Percentiles rank a stretch among this genome's conserved stretches.
phyloP scores from a whole-genome alignment of 2,113 vertebrate species.

The Chaetorhynchus papuensis region DNA sequence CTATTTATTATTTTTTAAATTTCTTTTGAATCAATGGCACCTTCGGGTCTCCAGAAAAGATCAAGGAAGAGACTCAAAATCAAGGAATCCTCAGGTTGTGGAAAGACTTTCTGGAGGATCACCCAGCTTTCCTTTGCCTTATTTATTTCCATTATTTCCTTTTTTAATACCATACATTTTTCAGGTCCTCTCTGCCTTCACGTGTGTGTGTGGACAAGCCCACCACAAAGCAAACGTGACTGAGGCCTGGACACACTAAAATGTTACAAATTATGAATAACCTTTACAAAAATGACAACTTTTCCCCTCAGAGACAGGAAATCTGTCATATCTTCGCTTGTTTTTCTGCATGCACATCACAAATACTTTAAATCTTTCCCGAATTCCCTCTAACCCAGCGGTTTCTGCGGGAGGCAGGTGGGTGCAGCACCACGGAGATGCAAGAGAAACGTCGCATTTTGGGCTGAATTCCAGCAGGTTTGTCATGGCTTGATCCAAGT shows the following conservation, averaged over 20 bases:
- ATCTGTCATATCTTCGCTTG: background rate
- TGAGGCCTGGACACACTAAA: background rate
- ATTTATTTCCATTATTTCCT: background rate
- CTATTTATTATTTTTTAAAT: background rate
- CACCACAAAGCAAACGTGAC: too few relatives aligned
- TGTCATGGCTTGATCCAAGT: background rate
- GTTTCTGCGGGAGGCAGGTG: background rate
- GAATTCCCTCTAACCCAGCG: background rate
- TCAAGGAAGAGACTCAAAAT: background rate
- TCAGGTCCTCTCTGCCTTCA: background rate
- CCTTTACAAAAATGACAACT: background rate
- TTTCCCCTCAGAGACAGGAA: background rate
- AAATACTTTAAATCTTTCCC: background rate
- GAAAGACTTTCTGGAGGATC: background rate
- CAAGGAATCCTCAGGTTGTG: background rate
- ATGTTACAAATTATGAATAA: background rate
- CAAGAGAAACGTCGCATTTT: background rate
- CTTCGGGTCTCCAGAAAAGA: background rate
- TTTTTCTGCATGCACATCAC: background rate
- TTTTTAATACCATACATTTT: background rate
- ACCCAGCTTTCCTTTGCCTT: background rate
- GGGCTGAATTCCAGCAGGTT: background rate
- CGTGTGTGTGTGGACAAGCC: accelerated
- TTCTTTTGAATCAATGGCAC: accelerated
- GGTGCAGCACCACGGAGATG: background rate